Base-by-base conservation (phyloP, 92 coral and sea anemone genomes). In the Epizoanthus ramosus region DNA sequence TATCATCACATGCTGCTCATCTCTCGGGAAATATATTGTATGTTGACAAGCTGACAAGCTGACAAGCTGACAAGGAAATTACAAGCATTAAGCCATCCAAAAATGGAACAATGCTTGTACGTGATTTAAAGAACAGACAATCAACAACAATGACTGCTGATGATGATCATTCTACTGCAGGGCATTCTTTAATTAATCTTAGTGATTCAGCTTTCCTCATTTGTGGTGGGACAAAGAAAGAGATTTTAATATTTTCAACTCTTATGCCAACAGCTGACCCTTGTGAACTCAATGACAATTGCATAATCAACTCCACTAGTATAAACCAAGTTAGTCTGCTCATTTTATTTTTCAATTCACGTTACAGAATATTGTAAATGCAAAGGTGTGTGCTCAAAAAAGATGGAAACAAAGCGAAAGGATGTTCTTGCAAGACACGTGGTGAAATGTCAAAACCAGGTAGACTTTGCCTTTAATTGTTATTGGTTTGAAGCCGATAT, bases 181-280 rank as follows among this genome's bases (percentile, higher is more conserved):
- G 68, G 31, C 68, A 63, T 14, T 63, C 68, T 7, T 63, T 63
- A 63, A 19, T 8, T 12, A 25, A 6, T 7, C 68, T 63, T 6
- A 63, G 15, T 63, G 68, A 63, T 12, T 19, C 68, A 8, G 68
- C 68, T 63, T 19, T 63, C 31, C 31, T 63, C 8, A 63, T 63
- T 63, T 63, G 68, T 63, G 68, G 68, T 63, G 68, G 68, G 24
- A 63, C 68, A 63, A 63, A 63, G 15, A 63, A 63, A 25, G 68
- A 63, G 15, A 63, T 63, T 63, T 63, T 63, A 14, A 6, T 63
- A 14, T 63, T 63, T 25, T 19, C 68, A 19, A 63, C 13, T 63
- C 12, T 63, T 6, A 63, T 63, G 68, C 68, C 68, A 19, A 63
- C 68, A 63, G 52, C 52, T 45, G 52, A 45, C 10, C 9, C 52